A percentile compares a stretch with the other conserved stretches of the same genome.
Conservation (phyloP, 2,113 vertebrate species). For the Scortum barcoo region DNA sequence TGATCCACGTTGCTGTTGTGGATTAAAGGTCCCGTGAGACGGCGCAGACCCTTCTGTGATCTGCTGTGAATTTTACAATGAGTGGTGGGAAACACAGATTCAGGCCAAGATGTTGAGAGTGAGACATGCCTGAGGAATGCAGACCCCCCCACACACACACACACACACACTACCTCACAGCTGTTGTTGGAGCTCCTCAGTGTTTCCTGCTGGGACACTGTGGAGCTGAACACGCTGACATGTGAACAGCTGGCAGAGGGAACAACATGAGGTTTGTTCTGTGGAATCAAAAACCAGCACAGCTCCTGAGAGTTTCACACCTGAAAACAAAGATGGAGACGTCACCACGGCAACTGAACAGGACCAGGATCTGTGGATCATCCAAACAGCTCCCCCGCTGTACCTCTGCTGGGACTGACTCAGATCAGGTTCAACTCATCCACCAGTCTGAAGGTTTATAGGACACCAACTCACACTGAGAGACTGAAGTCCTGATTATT, state of each 20-base stretch:
- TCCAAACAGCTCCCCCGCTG: no score
- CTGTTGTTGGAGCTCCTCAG: conserved; percentile 85
- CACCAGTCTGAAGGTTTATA: no score
- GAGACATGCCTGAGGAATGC: conserved; percentile 92
- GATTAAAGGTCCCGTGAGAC: conserved; percentile 81
- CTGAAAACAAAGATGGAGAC: not conserved
- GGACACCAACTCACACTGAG: no score
- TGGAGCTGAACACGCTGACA: conserved; percentile 52
- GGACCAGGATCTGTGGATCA: no score
- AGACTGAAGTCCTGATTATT: no score
- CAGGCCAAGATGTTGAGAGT: conserved; percentile 87
- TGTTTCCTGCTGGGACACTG: conserved; percentile 67
- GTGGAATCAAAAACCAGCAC: not conserved
- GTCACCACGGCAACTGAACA: not conserved
- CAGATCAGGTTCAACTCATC: no score
- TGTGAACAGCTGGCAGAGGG: conserved; percentile 58
- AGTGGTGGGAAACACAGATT: conserved; percentile 89
- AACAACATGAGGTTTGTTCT: no score
- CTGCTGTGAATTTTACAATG: conserved; percentile 87
- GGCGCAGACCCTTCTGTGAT: conserved; percentile 81
- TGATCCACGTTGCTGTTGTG: conserved; percentile 81
- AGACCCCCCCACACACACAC: conserved; percentile 62
- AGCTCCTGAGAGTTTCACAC: not conserved
- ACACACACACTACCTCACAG: no score
- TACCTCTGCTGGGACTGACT: no score